Conservation (phyloP, 2,888 invertebrate species). For the Keiferia lycopersicella region DNA sequence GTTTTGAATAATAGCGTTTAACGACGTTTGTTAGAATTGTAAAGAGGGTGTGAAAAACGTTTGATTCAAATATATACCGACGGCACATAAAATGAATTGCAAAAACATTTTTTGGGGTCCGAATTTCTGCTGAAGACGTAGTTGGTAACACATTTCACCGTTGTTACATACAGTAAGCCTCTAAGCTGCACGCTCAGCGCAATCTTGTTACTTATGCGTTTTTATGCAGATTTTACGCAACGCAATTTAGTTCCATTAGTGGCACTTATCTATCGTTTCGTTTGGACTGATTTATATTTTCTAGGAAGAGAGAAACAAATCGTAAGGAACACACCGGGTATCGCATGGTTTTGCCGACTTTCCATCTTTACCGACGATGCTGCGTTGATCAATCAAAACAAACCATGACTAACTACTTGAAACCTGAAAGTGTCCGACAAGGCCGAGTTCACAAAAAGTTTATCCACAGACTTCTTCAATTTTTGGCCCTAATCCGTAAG, state of each 20-base stretch:
- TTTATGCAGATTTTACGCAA: constrained; percentile 42
- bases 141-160: constrained; percentile 35
- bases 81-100: too few species aligned
- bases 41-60: too few species aligned
- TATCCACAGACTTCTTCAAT: neutral
- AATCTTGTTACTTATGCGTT: constrained; percentile 36
- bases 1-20: too few species aligned
- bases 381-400: too few species aligned
- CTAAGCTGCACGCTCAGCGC: constrained; percentile 47
- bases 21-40: too few species aligned
- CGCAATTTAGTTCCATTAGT: constrained; percentile 16
- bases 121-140: neutral
- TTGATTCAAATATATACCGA: too few species aligned
- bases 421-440: neutral
- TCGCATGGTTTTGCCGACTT: too few species aligned
- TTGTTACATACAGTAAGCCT: constrained; percentile 58
- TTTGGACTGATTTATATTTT: constrained; percentile 1
- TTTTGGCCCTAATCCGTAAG: constrained; percentile 27
- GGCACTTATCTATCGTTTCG: constrained; percentile 7
- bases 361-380: too few species aligned
- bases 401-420: neutral
- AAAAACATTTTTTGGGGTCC: neutral
- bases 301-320: neutral
- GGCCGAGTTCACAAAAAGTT: too few species aligned
- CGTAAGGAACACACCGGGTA: too few species aligned